phyloP scores from a whole-genome alignment of 2,113 vertebrate species.

The Upupa epops region DNA sequence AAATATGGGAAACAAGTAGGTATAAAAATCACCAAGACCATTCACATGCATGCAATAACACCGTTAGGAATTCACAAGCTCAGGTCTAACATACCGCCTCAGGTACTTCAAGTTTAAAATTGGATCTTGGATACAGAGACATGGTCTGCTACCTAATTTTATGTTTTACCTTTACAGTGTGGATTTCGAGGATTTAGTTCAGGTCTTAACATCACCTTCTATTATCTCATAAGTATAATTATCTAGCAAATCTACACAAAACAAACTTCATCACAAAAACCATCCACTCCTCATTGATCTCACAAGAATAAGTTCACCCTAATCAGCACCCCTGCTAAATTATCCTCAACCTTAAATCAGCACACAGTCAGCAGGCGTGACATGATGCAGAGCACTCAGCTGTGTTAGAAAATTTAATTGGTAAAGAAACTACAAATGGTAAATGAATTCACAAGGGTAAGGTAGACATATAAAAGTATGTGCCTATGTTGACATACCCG shows the following conservation, averaged over 20 bases:
- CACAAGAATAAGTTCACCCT: neutral
- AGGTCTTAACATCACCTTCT: neutral
- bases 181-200: neutral
- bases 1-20: rapidly evolving
- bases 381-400: neutral
- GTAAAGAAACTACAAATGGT: neutral
- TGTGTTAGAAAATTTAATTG: neutral
- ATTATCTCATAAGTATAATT: neutral
- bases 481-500: neutral
- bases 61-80: neutral
- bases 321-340: neutral
- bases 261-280: neutral
- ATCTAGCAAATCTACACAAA: neutral
- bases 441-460: neutral
- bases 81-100: neutral
- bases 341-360: conserved; percentile 2
- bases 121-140: neutral
- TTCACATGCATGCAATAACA: neutral
- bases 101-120: neutral
- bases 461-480: neutral
- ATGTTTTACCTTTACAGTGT: neutral
- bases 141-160: neutral
- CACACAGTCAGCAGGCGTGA: neutral
- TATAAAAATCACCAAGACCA: neutral
- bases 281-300: neutral